Evolutionary conservation across 2,113 vertebrate genomes (phyloP).

Genomic region (Neodontobutis hainanensis): DNA sequence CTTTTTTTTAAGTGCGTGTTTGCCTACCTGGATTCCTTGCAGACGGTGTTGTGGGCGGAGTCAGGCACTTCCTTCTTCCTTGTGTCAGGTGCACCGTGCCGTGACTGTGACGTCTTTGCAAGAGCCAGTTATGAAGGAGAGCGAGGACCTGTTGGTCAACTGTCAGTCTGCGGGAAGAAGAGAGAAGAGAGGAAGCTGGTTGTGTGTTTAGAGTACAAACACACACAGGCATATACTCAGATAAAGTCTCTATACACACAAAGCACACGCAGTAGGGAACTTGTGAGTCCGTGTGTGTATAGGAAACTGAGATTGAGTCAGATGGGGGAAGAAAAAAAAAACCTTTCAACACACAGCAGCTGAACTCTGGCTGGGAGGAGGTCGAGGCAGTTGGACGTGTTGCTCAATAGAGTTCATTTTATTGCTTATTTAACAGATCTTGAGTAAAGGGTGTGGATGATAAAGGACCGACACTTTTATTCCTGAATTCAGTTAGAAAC

Average conservation of each 20-base stretch:
- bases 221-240: conserved; percentile 40
- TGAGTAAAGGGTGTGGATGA: conserved; percentile 11
- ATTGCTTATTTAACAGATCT: conserved; percentile 60
- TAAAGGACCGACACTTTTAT: background rate
- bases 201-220: conserved; percentile 65
- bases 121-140: conserved; percentile 51
- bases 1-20: background rate
- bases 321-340: conserved; percentile 68
- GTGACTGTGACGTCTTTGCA: conserved; percentile 21
- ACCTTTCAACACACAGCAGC: conserved; percentile 64
- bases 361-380: conserved; percentile 65
- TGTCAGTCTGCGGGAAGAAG: conserved; percentile 40
- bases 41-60: conserved; percentile 36
- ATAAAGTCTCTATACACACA: conserved; percentile 24
- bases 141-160: conserved; percentile 17
- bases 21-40: conserved; percentile 60
- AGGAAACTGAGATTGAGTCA: conserved; percentile 79
- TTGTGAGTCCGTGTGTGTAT: conserved; percentile 53
- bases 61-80: conserved; percentile 63
- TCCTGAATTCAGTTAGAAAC: background rate
- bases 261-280: conserved; percentile 48
- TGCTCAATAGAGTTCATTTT: conserved; percentile 68
- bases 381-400: conserved; percentile 54
- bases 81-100: conserved; percentile 45
- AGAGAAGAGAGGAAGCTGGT: conserved; percentile 62